These are phyloP conservation scores for Cosmia trapezina DNA, from an alignment of 2,888 invertebrate species.

Conservation along the genomic window DNA sequence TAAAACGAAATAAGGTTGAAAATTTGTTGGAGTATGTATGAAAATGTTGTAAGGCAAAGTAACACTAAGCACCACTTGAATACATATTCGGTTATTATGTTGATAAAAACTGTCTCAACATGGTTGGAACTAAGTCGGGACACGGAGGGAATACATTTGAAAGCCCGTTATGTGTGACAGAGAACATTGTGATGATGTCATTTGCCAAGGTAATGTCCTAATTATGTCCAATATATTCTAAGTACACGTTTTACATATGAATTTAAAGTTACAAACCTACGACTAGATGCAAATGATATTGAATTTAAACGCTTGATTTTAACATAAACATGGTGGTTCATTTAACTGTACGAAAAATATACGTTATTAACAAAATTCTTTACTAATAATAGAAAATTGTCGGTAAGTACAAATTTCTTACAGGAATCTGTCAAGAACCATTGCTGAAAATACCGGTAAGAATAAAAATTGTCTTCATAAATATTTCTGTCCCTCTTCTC, in stretches of 20 bases:
- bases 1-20: constrained; percentile 64
- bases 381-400: neutral
- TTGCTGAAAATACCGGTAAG: neutral
- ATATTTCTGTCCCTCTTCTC: neutral
- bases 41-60: constrained; percentile 63
- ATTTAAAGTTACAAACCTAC: constrained; percentile 50
- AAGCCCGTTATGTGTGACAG: constrained; percentile 68
- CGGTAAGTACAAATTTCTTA: neutral
- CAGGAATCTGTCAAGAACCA: neutral
- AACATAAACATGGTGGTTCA: constrained; percentile 15
- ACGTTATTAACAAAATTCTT: neutral
- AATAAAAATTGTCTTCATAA: neutral
- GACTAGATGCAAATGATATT: constrained; percentile 47
- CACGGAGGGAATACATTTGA: constrained; percentile 72
- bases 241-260: constrained; percentile 47
- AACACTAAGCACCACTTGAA: constrained; percentile 81
- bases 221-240: constrained; percentile 55
- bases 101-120: constrained; percentile 84
- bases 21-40: constrained; percentile 49
- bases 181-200: constrained; percentile 61
- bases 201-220: constrained; percentile 57
- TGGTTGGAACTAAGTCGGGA: constrained; percentile 75
- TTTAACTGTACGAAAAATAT: neutral
- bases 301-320: constrained; percentile 40
- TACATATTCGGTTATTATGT: constrained; percentile 87